These are phyloP conservation scores for Physeter macrocephalus DNA, from an alignment of 2,113 vertebrate genomes.

Conservation along the genomic window DNA sequence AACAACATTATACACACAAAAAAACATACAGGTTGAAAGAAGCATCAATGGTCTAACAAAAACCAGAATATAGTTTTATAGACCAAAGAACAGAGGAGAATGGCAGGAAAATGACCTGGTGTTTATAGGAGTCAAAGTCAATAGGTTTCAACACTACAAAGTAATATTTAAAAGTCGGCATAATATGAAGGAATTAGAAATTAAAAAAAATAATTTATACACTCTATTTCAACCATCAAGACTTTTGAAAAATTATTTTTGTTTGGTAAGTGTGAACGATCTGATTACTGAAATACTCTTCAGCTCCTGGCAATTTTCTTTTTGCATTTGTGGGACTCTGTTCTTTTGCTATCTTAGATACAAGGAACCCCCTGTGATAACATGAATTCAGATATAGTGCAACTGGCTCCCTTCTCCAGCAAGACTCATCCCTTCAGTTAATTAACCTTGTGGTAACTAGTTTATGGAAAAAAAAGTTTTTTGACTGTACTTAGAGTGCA, in stretches of 20 bases:
- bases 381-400: not conserved
- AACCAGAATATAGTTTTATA: constrained; percentile 38
- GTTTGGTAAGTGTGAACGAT: not conserved
- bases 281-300: not conserved
- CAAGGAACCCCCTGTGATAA: not conserved
- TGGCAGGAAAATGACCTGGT: constrained; percentile 22
- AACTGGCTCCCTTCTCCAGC: not conserved
- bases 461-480: not conserved
- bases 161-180: constrained; percentile 17
- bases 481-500: not conserved
- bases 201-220: constrained; percentile 15
- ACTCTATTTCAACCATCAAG: not conserved
- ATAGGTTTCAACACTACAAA: constrained; percentile 31
- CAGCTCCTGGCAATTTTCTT: not conserved
- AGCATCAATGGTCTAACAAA: constrained; percentile 43
- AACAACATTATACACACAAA: constrained; percentile 56
- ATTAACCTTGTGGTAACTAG: not conserved
- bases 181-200: not conserved
- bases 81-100: constrained; percentile 21
- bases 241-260: constrained; percentile 1
- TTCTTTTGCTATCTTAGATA: not conserved
- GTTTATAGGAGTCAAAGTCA: constrained; percentile 32
- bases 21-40: constrained; percentile 52
- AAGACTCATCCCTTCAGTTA: not conserved
- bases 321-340: constrained; percentile 1